A percentile compares a stretch with the other conserved stretches of the same genome.
Evolutionary conservation across 2,797 vertebrate genomes (phyloP).

Genomic region (Alexandromys oeconomus): DNA sequence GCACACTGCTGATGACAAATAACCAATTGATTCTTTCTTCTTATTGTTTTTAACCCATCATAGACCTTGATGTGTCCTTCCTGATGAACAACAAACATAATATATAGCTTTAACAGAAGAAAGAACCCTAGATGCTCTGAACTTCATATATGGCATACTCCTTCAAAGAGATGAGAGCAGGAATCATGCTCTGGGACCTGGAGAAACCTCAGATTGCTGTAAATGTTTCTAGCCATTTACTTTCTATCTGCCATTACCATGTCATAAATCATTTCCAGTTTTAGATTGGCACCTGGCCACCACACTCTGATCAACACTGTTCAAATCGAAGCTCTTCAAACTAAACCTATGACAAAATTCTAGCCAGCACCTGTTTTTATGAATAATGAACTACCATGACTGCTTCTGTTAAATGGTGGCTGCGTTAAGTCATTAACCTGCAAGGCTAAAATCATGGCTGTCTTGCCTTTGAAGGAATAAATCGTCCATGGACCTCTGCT

Average conservation of each 20-base stretch:
- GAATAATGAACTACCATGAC: not conserved
- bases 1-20: not conserved
- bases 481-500: not conserved
- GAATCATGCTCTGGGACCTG: too few species aligned
- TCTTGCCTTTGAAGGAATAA: constrained; percentile 16
- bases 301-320: not conserved
- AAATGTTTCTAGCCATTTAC: not conserved
- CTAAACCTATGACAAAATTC: not conserved
- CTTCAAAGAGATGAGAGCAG: not conserved
- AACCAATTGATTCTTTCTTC: not conserved
- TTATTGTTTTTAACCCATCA: not conserved
- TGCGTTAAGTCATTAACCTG: not conserved
- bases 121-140: not conserved
- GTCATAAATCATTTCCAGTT: not conserved
- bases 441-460: not conserved
- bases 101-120: not conserved
- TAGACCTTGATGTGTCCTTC: not conserved
- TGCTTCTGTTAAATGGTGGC: not conserved
- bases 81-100: fast-evolving
- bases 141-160: not conserved
- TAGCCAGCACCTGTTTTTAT: not conserved
- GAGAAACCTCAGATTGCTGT: not conserved
- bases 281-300: not conserved
- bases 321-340: not conserved
- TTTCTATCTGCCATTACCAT: not conserved